A percentile compares a stretch with the other conserved stretches of the same genome.
phyloP scores from a whole-genome alignment of 2,113 vertebrate genomes.

The Myxocyprinus asiaticus region DNA sequence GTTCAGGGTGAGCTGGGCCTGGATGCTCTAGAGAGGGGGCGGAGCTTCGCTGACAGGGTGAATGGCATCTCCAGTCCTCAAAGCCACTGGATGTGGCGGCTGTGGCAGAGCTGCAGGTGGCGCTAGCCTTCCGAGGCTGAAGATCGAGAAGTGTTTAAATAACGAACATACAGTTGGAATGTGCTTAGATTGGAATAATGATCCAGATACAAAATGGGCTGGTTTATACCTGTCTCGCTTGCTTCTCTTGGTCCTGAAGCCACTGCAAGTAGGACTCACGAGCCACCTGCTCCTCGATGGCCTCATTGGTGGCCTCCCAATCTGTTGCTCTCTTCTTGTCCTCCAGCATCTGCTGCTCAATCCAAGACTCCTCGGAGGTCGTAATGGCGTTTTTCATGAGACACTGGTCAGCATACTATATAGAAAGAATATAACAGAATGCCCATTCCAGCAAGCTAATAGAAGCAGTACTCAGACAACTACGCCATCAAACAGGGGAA shows the following conservation, averaged over 20 bases:
- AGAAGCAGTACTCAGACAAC: too few species aligned
- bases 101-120: conserved; percentile 90
- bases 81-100: conserved; percentile 83
- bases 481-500: too few species aligned
- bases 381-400: conserved; percentile 94
- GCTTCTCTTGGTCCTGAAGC: conserved; percentile 92
- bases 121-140: conserved; percentile 87
- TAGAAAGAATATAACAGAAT: not conserved
- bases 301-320: conserved; percentile 95
- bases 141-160: too few species aligned
- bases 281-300: conserved; percentile 93
- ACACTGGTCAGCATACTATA: conserved; percentile 87
- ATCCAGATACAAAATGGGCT: too few species aligned
- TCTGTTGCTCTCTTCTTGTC: conserved; percentile 93
- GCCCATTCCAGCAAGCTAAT: not conserved
- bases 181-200: too few species aligned
- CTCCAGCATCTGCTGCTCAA: conserved; percentile 95
- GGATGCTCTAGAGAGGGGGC: conserved; percentile 78
- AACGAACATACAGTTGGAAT: too few species aligned
- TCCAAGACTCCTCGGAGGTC: conserved; percentile 94
- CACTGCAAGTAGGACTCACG: conserved; percentile 92
- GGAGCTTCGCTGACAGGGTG: conserved; percentile 81
- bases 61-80: conserved; percentile 87
- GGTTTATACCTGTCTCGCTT: conserved; percentile 81
- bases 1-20: conserved; percentile 71